Base-by-base conservation (phyloP, 2,888 invertebrate genomes). In the Masnerella sp. region DNA sequence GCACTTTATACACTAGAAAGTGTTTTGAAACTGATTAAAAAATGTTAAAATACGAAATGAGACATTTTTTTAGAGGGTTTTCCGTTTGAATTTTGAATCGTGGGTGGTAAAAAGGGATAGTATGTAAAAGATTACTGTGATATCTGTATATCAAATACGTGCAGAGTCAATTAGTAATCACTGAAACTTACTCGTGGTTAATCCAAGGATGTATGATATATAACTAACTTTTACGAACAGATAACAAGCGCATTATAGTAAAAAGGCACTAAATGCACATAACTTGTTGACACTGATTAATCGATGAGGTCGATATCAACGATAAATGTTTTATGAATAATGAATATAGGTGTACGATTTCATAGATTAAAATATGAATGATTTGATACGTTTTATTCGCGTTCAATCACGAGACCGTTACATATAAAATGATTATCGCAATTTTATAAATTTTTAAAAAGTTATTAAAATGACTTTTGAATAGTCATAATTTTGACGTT, bases 221-320 rank as follows among this genome's bases (percentile, higher is more conserved):
- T 56, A 52, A 32, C 42, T 43, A 59, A 67, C 40, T 67, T 72
- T 72, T 67, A 43, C 38, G 42, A 45, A 54, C 56, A 61, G 72
- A 67, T 67, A 67, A 65, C 64, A 65, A 54, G 36, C 36, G 36
- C 51, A 59, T 62, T 70, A 43, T 49, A 42, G 54, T 59, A 74
- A 69, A 67, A 68, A 51, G 68, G 59, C 51, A 42, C 58, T 54
- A 61, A 54, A 43, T 51, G 47, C 61, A 40, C 56, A 52, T 58
- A 52, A 34, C 68, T 47, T 28, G 68, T 62, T 68, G 74, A 74
- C 74, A 67, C 59, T 74, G 74, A 74, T 74, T 74, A 74, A 74
- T 74, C 64, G 69, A 65, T 25, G 45, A 54, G 18, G 40, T 52
- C 45, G 47, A 59, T 54, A 18, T 20, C 25, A 65, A 54, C 62